Conservation (phyloP, 2,113 vertebrate genomes). For the Rhinogobius similis region DNA sequence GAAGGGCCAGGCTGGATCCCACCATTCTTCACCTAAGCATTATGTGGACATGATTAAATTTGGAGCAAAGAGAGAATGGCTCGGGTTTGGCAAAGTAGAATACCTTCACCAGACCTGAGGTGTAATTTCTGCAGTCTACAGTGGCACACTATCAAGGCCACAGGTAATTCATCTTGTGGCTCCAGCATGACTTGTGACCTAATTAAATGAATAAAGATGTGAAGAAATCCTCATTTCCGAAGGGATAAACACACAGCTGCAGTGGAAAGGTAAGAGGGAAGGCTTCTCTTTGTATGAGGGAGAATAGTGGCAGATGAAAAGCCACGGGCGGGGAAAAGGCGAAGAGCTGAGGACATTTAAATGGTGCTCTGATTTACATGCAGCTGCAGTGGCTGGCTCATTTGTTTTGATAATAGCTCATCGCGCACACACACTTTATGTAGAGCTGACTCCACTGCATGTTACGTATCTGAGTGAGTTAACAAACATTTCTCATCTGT, state of each 20-base stretch:
- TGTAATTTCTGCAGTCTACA: slow-evolving; percentile 59
- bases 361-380: slow-evolving; percentile 60
- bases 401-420: slow-evolving; percentile 71
- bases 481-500: slow-evolving; percentile 62
- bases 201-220: slow-evolving; percentile 74
- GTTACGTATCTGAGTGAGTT: slow-evolving; percentile 39
- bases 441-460: slow-evolving; percentile 51
- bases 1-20: slow-evolving; percentile 40
- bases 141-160: slow-evolving; percentile 66
- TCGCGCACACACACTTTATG: slow-evolving; percentile 47
- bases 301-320: slow-evolving; percentile 52
- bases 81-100: slow-evolving; percentile 46
- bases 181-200: slow-evolving; percentile 57
- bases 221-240: slow-evolving; percentile 65
- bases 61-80: slow-evolving; percentile 44
- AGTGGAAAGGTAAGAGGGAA: slow-evolving; percentile 50
- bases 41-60: slow-evolving; percentile 60
- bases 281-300: slow-evolving; percentile 42
- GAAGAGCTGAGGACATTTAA: slow-evolving; percentile 55
- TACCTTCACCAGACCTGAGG: slow-evolving; percentile 50
- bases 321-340: slow-evolving; percentile 37
- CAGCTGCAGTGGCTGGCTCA: slow-evolving; percentile 65
- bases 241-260: slow-evolving; percentile 63
- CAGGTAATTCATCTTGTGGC: slow-evolving; percentile 70
- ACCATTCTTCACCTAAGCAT: slow-evolving; percentile 40